These are phyloP conservation scores for Ruditapes philippinarum DNA, from an alignment of 1,140 invertebrate species.

Conservation along the genomic window DNA sequence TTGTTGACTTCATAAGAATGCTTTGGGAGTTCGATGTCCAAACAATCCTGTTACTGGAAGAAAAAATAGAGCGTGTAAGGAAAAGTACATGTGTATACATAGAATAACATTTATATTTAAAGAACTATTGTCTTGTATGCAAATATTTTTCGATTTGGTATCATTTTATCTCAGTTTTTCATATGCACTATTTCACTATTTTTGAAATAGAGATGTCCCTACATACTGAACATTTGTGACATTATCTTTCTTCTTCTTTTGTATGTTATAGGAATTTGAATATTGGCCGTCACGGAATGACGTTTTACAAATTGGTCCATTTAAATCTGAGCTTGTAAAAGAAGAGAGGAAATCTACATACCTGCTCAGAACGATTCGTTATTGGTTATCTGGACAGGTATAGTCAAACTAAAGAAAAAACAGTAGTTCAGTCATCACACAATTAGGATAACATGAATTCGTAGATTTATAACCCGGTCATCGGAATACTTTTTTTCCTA, in stretches of 20 bases:
- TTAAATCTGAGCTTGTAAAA: not conserved
- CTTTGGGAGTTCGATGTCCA: slow-evolving; percentile 1
- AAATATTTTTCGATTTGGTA: too few species aligned
- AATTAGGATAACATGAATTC: too few species aligned
- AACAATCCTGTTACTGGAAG: slow-evolving; percentile 8
- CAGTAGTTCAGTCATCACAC: too few species aligned
- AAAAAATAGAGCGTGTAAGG: not conserved
- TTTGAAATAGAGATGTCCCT: not conserved
- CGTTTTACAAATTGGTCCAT: not conserved
- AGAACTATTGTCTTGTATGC: too few species aligned
- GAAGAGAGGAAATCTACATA: not conserved
- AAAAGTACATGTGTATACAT: not conserved
- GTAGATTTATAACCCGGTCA: too few species aligned
- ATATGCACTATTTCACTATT: not conserved
- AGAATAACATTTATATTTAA: too few species aligned
- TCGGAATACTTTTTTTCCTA: too few species aligned
- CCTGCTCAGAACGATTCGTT: not conserved
- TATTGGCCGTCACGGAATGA: not conserved
- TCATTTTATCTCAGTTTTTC: too few species aligned
- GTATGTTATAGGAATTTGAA: not conserved
- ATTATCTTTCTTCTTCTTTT: too few species aligned
- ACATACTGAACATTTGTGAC: too few species aligned
- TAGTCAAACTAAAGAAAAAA: too few species aligned
- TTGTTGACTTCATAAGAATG: slow-evolving; percentile 17
- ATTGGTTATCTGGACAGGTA: not conserved